Base-by-base conservation (phyloP, 2,797 vertebrate genomes). In the Corythornis leucogaster region DNA sequence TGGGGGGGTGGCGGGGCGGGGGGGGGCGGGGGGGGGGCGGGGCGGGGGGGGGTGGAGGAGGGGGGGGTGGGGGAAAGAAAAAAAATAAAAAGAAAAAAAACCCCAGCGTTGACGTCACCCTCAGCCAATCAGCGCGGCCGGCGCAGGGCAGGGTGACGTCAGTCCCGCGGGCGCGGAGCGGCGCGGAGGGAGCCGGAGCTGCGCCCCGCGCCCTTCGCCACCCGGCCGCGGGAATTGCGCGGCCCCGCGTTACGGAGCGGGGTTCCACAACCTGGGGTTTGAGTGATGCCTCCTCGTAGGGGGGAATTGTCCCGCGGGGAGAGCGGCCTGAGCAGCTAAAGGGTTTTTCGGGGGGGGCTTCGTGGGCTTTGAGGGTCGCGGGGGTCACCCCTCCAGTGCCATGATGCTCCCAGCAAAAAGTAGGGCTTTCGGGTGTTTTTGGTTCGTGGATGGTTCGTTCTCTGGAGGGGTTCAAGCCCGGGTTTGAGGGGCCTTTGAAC, bases 71-170 rank as follows among this genome's bases (percentile, higher is more conserved):
- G 43, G 43, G 43, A 9, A 20, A 9, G 43, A 20, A 45, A 45
- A 45, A 28, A 79, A 90, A 89, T 35, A 35, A 9, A 20, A 9
- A 19, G 11, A 45, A 45, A 45, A 28, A 79, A 90, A 89, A 70
- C 74, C 89, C 43, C 93, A 83, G 57, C 54, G 82, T 97, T 99
- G 98, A 99, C 99, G 99, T 99, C 98, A 99, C 96, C 97, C 83
- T 69, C 96, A 99, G 97, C 99, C 99, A 99, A 99, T 99, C 98
- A 98, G 97, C 96, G 96, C 77, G 69, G 89, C 88, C 79, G 85
- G 97, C 97, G 98, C 97, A 83, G 94, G 98, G 96, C 87, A 97
- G 91, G 96, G 89, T 99, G 98, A 99, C 99, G 98, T 99, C 98
- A 98, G 96, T 96, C 93, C 90, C 89, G 85, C 92, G 92, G 86